Base-by-base conservation (phyloP, 2,888 invertebrate genomes). In the Eretmocerus hayati region DNA sequence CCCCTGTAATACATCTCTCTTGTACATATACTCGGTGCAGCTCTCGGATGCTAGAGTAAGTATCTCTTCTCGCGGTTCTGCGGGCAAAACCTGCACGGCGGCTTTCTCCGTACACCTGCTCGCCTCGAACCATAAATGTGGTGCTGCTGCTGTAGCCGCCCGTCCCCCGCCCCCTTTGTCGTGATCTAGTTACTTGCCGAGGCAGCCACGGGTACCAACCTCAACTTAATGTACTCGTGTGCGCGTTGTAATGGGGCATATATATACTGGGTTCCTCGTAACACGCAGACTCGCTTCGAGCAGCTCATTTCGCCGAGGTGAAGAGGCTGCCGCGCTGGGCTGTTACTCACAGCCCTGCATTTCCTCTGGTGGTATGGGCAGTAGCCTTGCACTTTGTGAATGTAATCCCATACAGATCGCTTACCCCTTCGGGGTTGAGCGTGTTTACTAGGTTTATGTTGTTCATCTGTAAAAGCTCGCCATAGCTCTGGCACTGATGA, bases 41-140 rank as follows among this genome's bases (percentile, higher is more conserved):
- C 26, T 26, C 26, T 6, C 26, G 26, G 26, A 26, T 26, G 26
- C 11, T n/a, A n/a, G n/a, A n/a, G n/a, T n/a, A n/a, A n/a, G n/a
- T n/a, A n/a, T n/a, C n/a, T n/a, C n/a, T n/a, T n/a, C n/a, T n/a
- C 18, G 18, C 6, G 30, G 6, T 11, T 23, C 19, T 41, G 18
- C 30, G 13, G 8, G 19, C 31, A 48, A 58, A 57, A 57, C 52
- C 56, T 57, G 60, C 61, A 59, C 23, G 4, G 22, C 33, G n/a
- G 43, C 43, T 5, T n/a, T 22, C 4, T 20, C 42, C 59, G 61
- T 60, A 66, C 67, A 67, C 67, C 67, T 68, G 67, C 66, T 64
- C 59, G 65, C 67, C 66, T 54, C 56, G 49, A 56, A 66, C 66
- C 5, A 15, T 32, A 41, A 57, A 58, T 52, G 42, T 50, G 42